These are phyloP conservation scores for Trogon melanurus DNA, from an alignment of 2,113 vertebrate genomes.

Conservation along the genomic window DNA sequence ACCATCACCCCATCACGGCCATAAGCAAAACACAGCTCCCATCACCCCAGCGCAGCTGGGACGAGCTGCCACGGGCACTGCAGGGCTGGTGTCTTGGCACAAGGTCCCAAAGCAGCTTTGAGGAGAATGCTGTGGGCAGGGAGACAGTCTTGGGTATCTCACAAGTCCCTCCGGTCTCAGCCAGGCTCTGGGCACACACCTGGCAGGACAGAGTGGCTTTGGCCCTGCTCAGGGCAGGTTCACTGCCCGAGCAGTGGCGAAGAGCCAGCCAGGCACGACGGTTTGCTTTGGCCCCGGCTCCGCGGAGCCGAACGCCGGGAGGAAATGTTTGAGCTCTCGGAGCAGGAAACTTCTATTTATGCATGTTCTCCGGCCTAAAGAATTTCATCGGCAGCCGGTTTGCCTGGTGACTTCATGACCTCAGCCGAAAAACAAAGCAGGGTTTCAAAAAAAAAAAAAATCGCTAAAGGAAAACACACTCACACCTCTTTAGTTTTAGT, in stretches of 20 bases:
- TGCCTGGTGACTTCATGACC: conserved; percentile 57
- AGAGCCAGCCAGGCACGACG: neutral
- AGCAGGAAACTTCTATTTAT: conserved; percentile 71
- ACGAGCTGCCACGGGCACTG: neutral
- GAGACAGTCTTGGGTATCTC: neutral
- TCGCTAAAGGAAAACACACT: neutral
- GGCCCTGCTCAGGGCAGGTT: neutral
- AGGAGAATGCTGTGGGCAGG: neutral
- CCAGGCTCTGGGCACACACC: neutral
- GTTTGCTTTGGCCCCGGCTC: conserved; percentile 46
- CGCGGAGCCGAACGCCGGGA: neutral
- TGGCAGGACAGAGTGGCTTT: neutral
- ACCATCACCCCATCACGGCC: accelerated
- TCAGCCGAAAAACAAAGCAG: conserved; percentile 58
- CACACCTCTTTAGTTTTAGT: conserved; percentile 54
- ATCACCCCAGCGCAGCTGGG: neutral
- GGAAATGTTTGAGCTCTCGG: conserved; percentile 63
- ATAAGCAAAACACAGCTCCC: neutral
- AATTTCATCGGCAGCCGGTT: conserved; percentile 64
- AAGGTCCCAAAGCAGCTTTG: neutral
- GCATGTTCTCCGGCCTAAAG: conserved; percentile 54
- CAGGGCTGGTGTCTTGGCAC: neutral
- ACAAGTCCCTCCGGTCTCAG: neutral
- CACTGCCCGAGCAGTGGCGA: accelerated
- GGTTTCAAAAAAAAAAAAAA: conserved; percentile 58